phyloP scores from a whole-genome alignment of 2,113 vertebrate species.

The Leucoraja erinaceus region DNA sequence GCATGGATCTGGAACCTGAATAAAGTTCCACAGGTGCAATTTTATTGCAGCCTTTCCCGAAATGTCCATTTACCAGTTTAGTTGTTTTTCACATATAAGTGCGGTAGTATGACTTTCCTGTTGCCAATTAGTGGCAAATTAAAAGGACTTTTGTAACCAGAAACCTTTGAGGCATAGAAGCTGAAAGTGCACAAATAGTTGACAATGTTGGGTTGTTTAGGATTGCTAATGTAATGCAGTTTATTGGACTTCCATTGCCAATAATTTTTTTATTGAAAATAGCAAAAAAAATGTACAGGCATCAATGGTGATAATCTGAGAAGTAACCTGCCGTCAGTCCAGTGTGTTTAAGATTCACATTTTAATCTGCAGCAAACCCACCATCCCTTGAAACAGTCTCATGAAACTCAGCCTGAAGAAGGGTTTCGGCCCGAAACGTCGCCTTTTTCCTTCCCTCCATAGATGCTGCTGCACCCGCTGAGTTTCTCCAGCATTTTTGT shows the following conservation, averaged over 20 bases:
- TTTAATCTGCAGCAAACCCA: background rate
- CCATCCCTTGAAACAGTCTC: no score
- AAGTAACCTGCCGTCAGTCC: background rate
- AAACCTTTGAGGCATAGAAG: no score
- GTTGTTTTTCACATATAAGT: background rate
- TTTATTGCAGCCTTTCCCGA: background rate
- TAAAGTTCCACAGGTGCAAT: background rate
- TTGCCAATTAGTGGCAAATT: background rate
- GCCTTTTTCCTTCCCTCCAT: no score
- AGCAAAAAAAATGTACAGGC: no score
- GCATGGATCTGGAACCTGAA: background rate
- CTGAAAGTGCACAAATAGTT: background rate
- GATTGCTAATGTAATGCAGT: background rate
- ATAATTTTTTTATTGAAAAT: background rate
- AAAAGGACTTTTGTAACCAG: background rate
- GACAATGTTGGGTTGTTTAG: background rate
- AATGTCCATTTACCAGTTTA: background rate
- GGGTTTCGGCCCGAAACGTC: no score
- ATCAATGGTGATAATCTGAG: no score
- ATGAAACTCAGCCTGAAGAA: no score
- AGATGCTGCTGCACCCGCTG: no score
- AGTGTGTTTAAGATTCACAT: background rate
- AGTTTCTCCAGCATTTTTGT: no score
- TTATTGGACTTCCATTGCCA: background rate
- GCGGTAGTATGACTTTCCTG: background rate